A percentile compares a stretch with the other conserved stretches of the same genome.
Evolutionary conservation across 2,888 invertebrate genomes (phyloP).

Genomic region (Drosophila anomalipes): DNA sequence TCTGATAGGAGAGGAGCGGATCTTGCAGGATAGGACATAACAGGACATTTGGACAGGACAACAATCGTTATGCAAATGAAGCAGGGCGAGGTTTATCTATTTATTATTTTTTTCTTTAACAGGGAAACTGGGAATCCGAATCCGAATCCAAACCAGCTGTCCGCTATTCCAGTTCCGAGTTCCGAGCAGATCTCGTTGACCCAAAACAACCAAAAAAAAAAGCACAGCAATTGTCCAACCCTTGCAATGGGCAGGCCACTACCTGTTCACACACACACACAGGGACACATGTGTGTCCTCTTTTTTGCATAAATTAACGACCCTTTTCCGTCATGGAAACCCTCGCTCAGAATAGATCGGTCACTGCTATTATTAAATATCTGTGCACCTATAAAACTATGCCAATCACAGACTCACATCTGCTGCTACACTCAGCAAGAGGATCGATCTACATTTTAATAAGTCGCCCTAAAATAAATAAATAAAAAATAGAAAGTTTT

Average conservation of each 20-base stretch:
- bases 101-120: neutral
- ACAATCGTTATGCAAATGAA: conserved; percentile 1
- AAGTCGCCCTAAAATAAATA: neutral
- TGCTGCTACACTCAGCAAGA: conserved; percentile 18
- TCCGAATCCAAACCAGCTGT: conserved; percentile 34
- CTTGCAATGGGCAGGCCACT: conserved; percentile 26
- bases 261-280: conserved; percentile 40
- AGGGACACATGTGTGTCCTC: conserved; percentile 14
- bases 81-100: neutral
- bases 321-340: conserved; percentile 20
- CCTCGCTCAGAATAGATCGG: conserved; percentile 41
- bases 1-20: neutral
- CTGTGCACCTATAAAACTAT: conserved; percentile 3
- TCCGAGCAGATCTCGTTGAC: conserved; percentile 33
- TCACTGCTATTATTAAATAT: conserved; percentile 16
- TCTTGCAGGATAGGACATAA: neutral
- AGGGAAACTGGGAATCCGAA: conserved; percentile 1
- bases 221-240: conserved; percentile 61
- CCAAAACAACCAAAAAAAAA: conserved; percentile 21
- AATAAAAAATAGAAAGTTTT: neutral
- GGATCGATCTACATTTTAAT: neutral
- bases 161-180: conserved; percentile 28
- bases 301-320: conserved; percentile 39
- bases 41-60: conserved; percentile 1
- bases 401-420: conserved; percentile 46